These are phyloP conservation scores for Brachyalestes nurse DNA, from an alignment of 2,797 vertebrate species.

Conservation along the genomic window DNA sequence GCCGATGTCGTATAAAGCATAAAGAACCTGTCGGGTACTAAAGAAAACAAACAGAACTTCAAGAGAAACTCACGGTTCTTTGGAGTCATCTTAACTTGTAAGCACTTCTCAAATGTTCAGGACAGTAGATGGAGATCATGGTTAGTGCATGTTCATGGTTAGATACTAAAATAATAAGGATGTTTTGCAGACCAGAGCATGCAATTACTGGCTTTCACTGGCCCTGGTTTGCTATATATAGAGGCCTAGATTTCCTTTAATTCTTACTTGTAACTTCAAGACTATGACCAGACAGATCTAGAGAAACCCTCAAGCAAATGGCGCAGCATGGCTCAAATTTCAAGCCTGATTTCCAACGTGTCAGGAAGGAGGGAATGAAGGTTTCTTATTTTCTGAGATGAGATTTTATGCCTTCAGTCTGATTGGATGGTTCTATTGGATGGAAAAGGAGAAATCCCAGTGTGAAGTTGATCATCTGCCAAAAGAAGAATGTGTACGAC, in stretches of 20 bases:
- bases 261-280: slow-evolving; percentile 62
- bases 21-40: too few species aligned
- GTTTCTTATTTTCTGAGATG: too few species aligned
- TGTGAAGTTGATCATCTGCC: neutral
- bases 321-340: neutral
- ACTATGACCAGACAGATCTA: slow-evolving; percentile 48
- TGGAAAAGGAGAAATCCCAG: neutral
- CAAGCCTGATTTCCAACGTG: neutral
- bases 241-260: slow-evolving; percentile 51
- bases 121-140: neutral
- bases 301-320: slow-evolving; percentile 19
- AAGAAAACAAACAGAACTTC: too few species aligned
- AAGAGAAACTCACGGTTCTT: too few species aligned
- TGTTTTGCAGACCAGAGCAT: slow-evolving; percentile 46
- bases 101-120: neutral
- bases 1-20: too few species aligned
- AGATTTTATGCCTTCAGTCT: too few species aligned
- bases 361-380: neutral
- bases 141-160: too few species aligned
- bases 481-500: too few species aligned
- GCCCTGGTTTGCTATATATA: slow-evolving; percentile 60
- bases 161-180: neutral
- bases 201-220: slow-evolving; percentile 67
- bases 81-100: neutral
- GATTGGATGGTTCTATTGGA: neutral